Evolutionary conservation across 2,888 invertebrate species (phyloP), one percentile per base, ranked within the genome.

Genomic region (Ennomos erosarius): DNA sequence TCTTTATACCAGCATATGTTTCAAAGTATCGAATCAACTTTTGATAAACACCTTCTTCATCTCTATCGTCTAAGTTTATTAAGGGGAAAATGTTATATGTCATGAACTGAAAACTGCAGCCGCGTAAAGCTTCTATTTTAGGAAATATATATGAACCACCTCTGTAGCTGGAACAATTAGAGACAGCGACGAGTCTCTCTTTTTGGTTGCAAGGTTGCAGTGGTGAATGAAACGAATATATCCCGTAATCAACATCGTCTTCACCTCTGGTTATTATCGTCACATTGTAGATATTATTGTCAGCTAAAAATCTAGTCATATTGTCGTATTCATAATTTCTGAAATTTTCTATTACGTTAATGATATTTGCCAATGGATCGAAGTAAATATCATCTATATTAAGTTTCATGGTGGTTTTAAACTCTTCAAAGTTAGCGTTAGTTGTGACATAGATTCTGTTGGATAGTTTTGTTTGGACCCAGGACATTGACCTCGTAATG

Each of bases 361-460:
- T 68, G 44, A 81, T 81, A 42, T 64, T 71, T n/a, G 73, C 74
- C 38, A 39, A 47, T 12, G 79, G 76, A 55, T 75, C 78, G 76
- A 81, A 84, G 40, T 69, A 73, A 10, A 10, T 37, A 43, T 78
- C 77, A 6, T 62, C 51, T 56, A 57, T 68, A 4, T 69, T 50
- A 35, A 58, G 36, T 9, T 59, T 43, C 10, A 83, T 54, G 1
- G 69, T 74, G 1, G 42, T 37, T 55, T 55, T 16, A n/a, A 81
- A 65, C 39, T 76, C 74, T 13, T 63, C 26, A 26, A 65, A 71
- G 64, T 74, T 48, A n/a, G 59, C 26, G 55, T 66, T 65, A 43
- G 65, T 67, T 9, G 75, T 68, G 5, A 83, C 57, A 48, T 79
- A 79, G 34, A 73, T 59, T 5, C 61, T n/a, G 52, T 70, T 72